These are phyloP conservation scores for Elgonia sp. DNA, from an alignment of 2,888 invertebrate species.

Conservation along the genomic window DNA sequence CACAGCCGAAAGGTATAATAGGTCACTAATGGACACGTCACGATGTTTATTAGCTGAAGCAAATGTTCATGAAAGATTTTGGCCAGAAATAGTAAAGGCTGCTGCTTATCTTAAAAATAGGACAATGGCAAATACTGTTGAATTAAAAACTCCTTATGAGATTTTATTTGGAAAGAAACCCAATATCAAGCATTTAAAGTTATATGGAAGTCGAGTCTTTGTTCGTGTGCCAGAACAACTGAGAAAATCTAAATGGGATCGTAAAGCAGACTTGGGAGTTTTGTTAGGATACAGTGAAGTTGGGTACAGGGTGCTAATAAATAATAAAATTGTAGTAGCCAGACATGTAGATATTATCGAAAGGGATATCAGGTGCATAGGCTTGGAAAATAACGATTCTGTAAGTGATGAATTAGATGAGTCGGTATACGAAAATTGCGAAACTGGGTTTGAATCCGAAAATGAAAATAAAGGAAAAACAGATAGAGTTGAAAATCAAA, in stretches of 20 bases:
- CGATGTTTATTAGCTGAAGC: constrained; percentile 76
- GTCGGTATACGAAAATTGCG: neutral
- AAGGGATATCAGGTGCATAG: constrained; percentile 50
- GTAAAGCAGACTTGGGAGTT: constrained; percentile 62
- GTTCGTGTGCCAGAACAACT: constrained; percentile 72
- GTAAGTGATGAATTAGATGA: neutral
- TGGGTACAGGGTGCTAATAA: constrained; percentile 70
- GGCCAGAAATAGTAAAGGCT: constrained; percentile 74
- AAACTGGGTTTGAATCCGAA: neutral
- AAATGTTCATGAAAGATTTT: constrained; percentile 69
- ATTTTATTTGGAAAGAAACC: constrained; percentile 73
- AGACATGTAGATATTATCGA: constrained; percentile 74
- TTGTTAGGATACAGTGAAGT: constrained; percentile 70
- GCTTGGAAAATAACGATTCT: constrained; percentile 24
- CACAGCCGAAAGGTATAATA: constrained; percentile 58
- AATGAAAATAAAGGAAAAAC: neutral
- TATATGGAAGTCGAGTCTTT: constrained; percentile 76
- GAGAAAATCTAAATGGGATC: constrained; percentile 62
- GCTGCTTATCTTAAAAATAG: constrained; percentile 72
- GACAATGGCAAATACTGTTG: constrained; percentile 65
- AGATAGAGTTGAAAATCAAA: neutral
- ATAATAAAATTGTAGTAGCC: constrained; percentile 67
- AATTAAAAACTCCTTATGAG: constrained; percentile 72
- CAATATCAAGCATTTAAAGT: constrained; percentile 64
- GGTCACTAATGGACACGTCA: constrained; percentile 71